phyloP scores from a whole-genome alignment of 2,888 invertebrate genomes.

The Euplagia quadripunctaria region DNA sequence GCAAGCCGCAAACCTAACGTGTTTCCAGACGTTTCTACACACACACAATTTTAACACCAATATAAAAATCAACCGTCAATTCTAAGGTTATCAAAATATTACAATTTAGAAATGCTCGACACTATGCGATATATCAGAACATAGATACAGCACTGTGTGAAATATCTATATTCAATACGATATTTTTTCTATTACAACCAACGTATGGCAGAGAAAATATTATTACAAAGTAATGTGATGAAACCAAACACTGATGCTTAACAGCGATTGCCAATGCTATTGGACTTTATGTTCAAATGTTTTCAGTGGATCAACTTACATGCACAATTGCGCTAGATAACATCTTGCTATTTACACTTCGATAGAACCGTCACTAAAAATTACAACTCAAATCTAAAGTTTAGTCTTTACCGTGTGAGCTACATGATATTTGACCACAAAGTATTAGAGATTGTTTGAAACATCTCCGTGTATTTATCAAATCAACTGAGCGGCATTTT shows the following conservation, averaged over 20 bases:
- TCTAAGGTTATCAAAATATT: slow-evolving; percentile 40
- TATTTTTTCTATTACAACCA: too few species aligned
- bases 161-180: too few species aligned
- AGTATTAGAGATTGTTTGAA: not conserved
- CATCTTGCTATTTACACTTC: not conserved
- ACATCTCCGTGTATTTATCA: not conserved
- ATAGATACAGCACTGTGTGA: too few species aligned
- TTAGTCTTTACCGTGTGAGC: not conserved
- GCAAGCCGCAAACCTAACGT: slow-evolving; percentile 24
- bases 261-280: slow-evolving; percentile 28
- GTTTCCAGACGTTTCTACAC: slow-evolving; percentile 23
- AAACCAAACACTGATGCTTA: slow-evolving; percentile 54
- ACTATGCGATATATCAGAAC: too few species aligned
- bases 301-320: slow-evolving; percentile 26
- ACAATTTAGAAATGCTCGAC: too few species aligned
- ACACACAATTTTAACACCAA: slow-evolving; percentile 31
- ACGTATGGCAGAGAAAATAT: too few species aligned
- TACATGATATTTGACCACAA: not conserved
- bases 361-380: not conserved
- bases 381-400: not conserved
- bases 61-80: slow-evolving; percentile 42
- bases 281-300: slow-evolving; percentile 33
- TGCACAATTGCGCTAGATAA: slow-evolving; percentile 4
- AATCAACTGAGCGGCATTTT: slow-evolving; percentile 12
- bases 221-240: slow-evolving; percentile 58